Conservation (phyloP, 2,113 vertebrate species). For the human (Homo sapiens) region DNA sequence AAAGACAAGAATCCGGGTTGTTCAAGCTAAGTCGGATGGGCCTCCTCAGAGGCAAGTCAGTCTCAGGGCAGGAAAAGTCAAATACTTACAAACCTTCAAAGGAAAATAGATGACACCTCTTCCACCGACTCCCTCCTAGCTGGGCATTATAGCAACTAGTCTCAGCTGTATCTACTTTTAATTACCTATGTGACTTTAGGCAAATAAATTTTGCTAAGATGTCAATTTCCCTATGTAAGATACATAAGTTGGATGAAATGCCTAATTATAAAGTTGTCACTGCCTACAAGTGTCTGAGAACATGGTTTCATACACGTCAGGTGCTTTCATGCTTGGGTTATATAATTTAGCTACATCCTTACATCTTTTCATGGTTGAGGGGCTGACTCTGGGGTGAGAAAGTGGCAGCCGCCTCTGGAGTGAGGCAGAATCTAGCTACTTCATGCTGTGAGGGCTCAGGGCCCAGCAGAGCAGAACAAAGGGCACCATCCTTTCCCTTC, state of each 20-base stretch:
- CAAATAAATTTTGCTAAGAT: not conserved
- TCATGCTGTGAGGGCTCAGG: not conserved
- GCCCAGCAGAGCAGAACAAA: not conserved
- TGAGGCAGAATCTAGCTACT: not conserved
- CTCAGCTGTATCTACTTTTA: rapidly evolving
- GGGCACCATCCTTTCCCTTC: rapidly evolving
- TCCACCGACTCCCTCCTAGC: rapidly evolving
- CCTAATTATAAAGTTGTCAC: not conserved
- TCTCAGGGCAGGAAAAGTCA: not conserved
- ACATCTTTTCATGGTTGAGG: not conserved
- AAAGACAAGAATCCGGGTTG: constrained; percentile 55
- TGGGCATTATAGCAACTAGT: rapidly evolving
- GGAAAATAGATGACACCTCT: too few species aligned
- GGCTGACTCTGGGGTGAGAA: not conserved
- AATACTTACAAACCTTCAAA: not conserved
- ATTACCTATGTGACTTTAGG: not conserved
- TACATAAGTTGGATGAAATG: rapidly evolving
- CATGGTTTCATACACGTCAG: rapidly evolving
- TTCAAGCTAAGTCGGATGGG: not conserved
- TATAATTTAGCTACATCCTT: not conserved
- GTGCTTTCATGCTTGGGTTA: not conserved
- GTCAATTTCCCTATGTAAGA: not conserved
- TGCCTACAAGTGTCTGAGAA: not conserved
- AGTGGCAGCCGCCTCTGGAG: not conserved
- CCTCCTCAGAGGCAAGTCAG: not conserved